A percentile compares a stretch with the other conserved stretches of the same genome.
phyloP scores from a whole-genome alignment of 2,888 invertebrate genomes.

The Brenthis ino region DNA sequence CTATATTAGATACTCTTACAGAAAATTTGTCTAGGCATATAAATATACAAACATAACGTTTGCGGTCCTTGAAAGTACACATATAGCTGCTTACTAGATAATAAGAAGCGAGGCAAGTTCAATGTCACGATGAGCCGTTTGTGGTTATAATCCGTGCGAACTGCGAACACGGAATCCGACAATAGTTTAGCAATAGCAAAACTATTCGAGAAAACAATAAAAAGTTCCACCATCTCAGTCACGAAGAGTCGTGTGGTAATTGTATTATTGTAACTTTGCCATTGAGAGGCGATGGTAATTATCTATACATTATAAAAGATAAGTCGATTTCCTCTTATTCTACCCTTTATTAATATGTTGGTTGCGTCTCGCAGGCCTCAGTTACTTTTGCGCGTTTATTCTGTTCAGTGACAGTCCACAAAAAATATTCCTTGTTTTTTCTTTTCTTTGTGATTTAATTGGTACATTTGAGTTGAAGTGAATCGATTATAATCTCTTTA shows the following conservation, averaged over 20 bases:
- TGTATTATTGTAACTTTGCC: slow-evolving; percentile 21
- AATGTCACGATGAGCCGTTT: slow-evolving; percentile 38
- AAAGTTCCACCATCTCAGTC: slow-evolving; percentile 27
- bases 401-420: not conserved
- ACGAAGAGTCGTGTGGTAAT: slow-evolving; percentile 21
- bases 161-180: slow-evolving; percentile 26
- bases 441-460: too few relatives aligned
- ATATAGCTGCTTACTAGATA: not conserved
- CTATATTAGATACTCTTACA: too few relatives aligned
- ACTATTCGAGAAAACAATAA: slow-evolving; percentile 19
- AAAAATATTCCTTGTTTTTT: too few relatives aligned
- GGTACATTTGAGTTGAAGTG: too few relatives aligned
- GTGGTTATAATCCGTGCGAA: slow-evolving; percentile 20
- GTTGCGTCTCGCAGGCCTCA: not conserved
- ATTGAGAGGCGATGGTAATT: slow-evolving; percentile 35
- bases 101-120: slow-evolving; percentile 37
- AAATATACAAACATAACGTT: slow-evolving; percentile 1
- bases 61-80: slow-evolving; percentile 13
- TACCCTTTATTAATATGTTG: slow-evolving; percentile 26
- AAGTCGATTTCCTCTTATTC: slow-evolving; percentile 28
- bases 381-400: slow-evolving; percentile 9
- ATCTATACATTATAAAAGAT: slow-evolving; percentile 8
- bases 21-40: too few relatives aligned
- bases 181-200: slow-evolving; percentile 22
- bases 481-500: too few relatives aligned